These are phyloP conservation scores for Sphinx pinastri DNA, from an alignment of 2,888 invertebrate species.

Conservation along the genomic window DNA sequence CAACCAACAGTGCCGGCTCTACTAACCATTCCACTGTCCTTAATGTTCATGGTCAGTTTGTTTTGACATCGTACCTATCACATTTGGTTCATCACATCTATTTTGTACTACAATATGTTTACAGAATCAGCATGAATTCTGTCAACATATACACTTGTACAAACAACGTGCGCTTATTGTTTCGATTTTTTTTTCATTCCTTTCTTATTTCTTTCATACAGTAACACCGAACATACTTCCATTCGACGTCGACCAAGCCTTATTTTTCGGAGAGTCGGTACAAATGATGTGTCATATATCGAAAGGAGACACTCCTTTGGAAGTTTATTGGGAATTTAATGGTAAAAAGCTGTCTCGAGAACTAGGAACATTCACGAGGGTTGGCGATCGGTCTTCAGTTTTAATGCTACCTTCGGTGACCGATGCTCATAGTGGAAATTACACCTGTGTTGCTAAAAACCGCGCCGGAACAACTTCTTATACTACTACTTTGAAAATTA, in stretches of 20 bases:
- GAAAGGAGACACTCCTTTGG: constrained; percentile 87
- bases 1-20: constrained; percentile 88
- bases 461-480: constrained; percentile 78
- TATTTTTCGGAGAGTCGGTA: constrained; percentile 85
- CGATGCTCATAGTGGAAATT: constrained; percentile 82
- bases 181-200: constrained; percentile 49
- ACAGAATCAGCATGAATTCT: constrained; percentile 74
- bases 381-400: constrained; percentile 75
- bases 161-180: constrained; percentile 48
- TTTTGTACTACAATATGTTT: constrained; percentile 54
- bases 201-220: constrained; percentile 52
- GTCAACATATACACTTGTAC: constrained; percentile 53
- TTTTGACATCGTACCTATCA: constrained; percentile 51
- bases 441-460: constrained; percentile 84
- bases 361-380: constrained; percentile 75
- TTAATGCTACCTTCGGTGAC: constrained; percentile 79
- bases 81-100: constrained; percentile 50
- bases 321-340: constrained; percentile 86
- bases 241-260: constrained; percentile 85
- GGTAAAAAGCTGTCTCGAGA: constrained; percentile 72
- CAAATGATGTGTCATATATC: constrained; percentile 86
- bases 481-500: constrained; percentile 80
- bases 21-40: constrained; percentile 86
- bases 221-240: constrained; percentile 85
- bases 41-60: constrained; percentile 83